Conservation (phyloP, 2,797 vertebrate genomes). For the Hoplostethus mediterraneus region DNA sequence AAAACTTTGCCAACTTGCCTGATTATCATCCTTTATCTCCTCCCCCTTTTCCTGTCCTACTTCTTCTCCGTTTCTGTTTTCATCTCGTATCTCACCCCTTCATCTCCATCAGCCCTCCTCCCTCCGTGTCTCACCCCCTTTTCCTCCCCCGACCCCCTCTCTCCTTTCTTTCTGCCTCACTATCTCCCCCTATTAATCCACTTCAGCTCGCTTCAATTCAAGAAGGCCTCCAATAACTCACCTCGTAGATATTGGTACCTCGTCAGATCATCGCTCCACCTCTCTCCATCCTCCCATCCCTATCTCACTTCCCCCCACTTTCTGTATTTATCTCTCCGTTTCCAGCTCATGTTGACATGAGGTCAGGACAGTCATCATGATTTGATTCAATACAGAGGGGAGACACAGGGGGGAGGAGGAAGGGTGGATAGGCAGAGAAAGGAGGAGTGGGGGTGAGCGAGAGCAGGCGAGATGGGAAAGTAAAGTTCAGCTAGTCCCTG, state of each 20-base stretch:
- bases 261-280: too few species aligned
- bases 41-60: too few species aligned
- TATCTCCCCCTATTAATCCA: background rate
- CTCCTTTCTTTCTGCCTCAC: background rate
- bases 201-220: too few species aligned
- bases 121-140: too few species aligned
- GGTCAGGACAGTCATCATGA: slow-evolving; percentile 2
- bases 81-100: background rate
- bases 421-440: background rate
- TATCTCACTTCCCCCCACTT: background rate
- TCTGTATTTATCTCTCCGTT: background rate
- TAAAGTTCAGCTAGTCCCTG: slow-evolving; percentile 26
- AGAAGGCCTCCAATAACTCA: too few species aligned
- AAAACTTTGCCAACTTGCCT: too few species aligned
- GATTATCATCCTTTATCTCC: too few species aligned
- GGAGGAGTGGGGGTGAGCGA: background rate
- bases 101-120: background rate
- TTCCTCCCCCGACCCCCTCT: background rate
- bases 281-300: background rate
- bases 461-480: slow-evolving; percentile 25
- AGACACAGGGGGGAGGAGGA: background rate
- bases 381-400: slow-evolving; percentile 28
- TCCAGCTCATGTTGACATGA: too few species aligned
- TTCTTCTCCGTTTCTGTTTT: background rate
- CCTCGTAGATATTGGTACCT: too few species aligned